Conservation (phyloP, 2,113 vertebrate genomes). For the Chionodraco myersi region DNA sequence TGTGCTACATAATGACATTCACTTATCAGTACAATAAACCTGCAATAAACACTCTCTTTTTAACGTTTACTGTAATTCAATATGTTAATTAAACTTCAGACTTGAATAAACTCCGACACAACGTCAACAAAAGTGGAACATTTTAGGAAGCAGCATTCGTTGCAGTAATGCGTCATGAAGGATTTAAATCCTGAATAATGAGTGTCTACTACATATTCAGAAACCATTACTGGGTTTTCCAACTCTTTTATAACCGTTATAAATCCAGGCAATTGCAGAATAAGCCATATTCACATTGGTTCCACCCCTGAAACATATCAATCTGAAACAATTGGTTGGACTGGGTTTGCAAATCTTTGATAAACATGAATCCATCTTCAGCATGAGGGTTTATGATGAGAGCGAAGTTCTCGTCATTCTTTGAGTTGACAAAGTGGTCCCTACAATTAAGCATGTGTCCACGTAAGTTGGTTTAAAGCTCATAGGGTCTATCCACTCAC, state of each 20-base stretch:
- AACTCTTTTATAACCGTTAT: neutral
- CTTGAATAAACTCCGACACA: neutral
- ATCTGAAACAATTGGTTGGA: neutral
- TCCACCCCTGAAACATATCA: neutral
- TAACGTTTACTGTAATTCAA: neutral
- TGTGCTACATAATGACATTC: slow-evolving; percentile 18
- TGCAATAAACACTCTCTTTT: slow-evolving; percentile 26
- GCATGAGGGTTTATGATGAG: no score
- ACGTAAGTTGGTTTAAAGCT: slow-evolving; percentile 3
- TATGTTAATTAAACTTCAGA: neutral
- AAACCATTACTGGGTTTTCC: neutral
- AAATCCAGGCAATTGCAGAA: neutral
- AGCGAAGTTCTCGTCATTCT: neutral
- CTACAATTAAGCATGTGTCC: neutral
- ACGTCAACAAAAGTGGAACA: slow-evolving; percentile 16
- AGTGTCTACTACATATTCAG: neutral
- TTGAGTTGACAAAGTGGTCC: neutral
- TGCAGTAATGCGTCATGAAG: neutral
- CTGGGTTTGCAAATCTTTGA: neutral
- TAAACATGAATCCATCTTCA: no score
- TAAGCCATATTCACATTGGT: neutral
- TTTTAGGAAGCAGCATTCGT: neutral
- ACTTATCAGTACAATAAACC: slow-evolving; percentile 15
- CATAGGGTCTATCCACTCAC: neutral
- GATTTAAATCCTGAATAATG: slow-evolving; percentile 4